These are phyloP conservation scores for Crocallis elinguaria DNA, from an alignment of 2,888 invertebrate genomes.

Conservation along the genomic window DNA sequence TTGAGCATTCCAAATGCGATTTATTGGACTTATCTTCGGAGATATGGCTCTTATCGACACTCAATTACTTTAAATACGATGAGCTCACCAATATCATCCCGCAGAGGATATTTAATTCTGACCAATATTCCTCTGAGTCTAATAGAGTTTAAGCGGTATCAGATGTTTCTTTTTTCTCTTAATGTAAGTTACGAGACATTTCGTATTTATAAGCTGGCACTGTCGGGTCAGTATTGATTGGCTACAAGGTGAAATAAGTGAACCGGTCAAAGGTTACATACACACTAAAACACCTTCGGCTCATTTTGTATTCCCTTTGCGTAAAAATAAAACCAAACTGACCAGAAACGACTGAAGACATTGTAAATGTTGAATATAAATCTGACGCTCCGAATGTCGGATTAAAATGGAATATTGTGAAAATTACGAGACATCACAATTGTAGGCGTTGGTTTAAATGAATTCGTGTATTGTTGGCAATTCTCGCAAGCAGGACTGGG, in stretches of 20 bases:
- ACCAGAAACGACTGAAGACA: slow-evolving; percentile 29
- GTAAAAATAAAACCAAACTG: slow-evolving; percentile 33
- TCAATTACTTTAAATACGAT: slow-evolving; percentile 68
- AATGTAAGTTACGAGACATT: slow-evolving; percentile 54
- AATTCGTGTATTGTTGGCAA: slow-evolving; percentile 76
- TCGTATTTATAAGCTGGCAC: slow-evolving; percentile 46
- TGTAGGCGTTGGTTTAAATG: slow-evolving; percentile 72
- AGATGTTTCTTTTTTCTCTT: slow-evolving; percentile 57
- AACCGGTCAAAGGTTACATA: slow-evolving; percentile 35
- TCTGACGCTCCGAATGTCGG: slow-evolving; percentile 55
- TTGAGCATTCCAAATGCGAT: slow-evolving; percentile 51
- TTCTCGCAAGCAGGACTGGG: slow-evolving; percentile 60
- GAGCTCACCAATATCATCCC: slow-evolving; percentile 60
- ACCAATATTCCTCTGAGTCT: slow-evolving; percentile 43
- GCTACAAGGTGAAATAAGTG: slow-evolving; percentile 34
- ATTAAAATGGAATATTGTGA: slow-evolving; percentile 68
- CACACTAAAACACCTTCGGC: slow-evolving; percentile 17
- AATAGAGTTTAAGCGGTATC: slow-evolving; percentile 62
- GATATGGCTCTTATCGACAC: slow-evolving; percentile 61
- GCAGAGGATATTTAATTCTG: slow-evolving; percentile 43
- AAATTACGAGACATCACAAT: slow-evolving; percentile 70
- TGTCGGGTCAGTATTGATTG: slow-evolving; percentile 56
- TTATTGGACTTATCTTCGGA: slow-evolving; percentile 56
- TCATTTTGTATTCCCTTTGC: slow-evolving; percentile 29
- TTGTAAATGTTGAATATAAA: slow-evolving; percentile 56